phyloP scores from a whole-genome alignment of 2,888 invertebrate species.

The Mesoligia furuncula region DNA sequence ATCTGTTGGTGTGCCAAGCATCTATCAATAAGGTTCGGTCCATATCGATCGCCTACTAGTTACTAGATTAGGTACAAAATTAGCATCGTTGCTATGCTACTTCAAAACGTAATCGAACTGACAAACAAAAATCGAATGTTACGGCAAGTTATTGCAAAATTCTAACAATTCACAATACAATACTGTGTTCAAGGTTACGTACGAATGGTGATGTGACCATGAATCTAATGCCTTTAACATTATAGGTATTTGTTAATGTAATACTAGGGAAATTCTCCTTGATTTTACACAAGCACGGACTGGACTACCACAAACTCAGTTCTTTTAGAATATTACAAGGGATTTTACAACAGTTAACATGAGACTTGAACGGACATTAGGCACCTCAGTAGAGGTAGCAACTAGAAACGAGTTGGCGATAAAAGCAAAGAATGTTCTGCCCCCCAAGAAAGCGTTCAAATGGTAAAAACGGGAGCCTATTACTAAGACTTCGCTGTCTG shows the following conservation, averaged over 20 bases:
- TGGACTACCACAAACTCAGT: neutral
- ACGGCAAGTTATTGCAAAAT: constrained; percentile 49
- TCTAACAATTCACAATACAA: constrained; percentile 44
- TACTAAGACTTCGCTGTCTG: too few species aligned
- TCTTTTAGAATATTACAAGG: neutral
- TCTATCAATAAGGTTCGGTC: neutral
- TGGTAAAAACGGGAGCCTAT: too few species aligned
- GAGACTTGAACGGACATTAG: neutral
- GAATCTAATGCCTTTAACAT: constrained; percentile 41
- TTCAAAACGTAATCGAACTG: constrained; percentile 13
- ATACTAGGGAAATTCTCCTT: constrained; percentile 26
- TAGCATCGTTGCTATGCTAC: constrained; percentile 4
- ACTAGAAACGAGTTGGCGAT: too few species aligned
- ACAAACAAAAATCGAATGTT: constrained; percentile 38
- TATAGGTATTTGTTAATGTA: constrained; percentile 31
- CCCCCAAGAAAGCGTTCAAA: too few species aligned
- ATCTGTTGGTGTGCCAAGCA: neutral
- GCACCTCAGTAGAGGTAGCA: too few species aligned
- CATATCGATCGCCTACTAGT: constrained; percentile 1
- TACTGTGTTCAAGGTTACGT: constrained; percentile 47
- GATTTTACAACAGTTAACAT: neutral
- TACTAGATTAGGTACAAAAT: neutral
- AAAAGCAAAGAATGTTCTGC: neutral
- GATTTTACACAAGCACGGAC: neutral
- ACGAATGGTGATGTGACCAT: constrained; percentile 51